phyloP scores from a whole-genome alignment of 2,113 vertebrate species.

The Meleagris gallopavo region DNA sequence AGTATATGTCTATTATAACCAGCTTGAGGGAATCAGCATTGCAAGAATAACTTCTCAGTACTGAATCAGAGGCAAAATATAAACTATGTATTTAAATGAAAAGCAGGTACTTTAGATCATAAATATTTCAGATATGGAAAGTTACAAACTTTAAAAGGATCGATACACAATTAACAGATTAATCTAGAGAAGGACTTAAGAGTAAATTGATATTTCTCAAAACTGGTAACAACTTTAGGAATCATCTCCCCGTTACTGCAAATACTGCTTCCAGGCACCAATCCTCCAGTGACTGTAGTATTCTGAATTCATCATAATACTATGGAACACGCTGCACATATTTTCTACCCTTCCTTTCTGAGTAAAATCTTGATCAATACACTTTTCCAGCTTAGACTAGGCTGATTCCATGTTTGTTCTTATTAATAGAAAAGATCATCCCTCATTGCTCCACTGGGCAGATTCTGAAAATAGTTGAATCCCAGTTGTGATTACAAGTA shows the following conservation, averaged over 20 bases:
- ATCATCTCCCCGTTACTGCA: background rate
- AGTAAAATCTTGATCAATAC: background rate
- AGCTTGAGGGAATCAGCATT: background rate
- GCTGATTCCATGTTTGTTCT: background rate
- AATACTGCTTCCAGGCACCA: background rate
- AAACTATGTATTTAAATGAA: background rate
- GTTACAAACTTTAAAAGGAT: background rate
- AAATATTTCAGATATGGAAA: background rate
- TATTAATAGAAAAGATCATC: background rate
- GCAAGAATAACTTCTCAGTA: background rate
- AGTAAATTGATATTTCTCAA: conserved; percentile 1
- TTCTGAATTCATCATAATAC: background rate
- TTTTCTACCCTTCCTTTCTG: background rate
- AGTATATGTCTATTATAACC: background rate
- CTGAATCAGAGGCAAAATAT: background rate
- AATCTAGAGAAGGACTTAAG: background rate
- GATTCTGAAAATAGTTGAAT: background rate
- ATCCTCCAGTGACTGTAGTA: background rate
- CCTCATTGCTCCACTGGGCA: background rate
- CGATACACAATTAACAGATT: background rate
- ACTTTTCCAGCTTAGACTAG: background rate
- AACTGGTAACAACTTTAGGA: conserved; percentile 1
- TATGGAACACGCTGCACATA: background rate
- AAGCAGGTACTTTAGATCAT: background rate
- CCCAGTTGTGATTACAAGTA: conserved; percentile 1